Evolutionary conservation across 2,113 vertebrate species (phyloP).

Genomic region (Callionymus lyra): DNA sequence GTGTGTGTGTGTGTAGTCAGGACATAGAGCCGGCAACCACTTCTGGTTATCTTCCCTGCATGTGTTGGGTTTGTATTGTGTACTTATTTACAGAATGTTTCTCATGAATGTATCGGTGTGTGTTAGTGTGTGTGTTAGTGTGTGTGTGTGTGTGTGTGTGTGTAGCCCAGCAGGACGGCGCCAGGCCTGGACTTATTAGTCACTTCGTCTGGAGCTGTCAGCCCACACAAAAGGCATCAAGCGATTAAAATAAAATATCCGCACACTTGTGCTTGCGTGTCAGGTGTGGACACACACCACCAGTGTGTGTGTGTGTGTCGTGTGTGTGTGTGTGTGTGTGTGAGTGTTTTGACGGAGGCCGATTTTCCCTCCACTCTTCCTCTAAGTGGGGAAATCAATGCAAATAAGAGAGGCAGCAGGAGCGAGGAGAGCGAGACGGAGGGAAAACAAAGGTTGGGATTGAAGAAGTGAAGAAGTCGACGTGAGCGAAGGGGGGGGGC

Average conservation of each 20-base stretch:
- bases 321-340: constrained; percentile 26
- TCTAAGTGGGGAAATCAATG: constrained; percentile 62
- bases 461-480: constrained; percentile 32
- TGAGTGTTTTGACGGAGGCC: constrained; percentile 47
- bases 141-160: constrained; percentile 38
- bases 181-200: constrained; percentile 66
- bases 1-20: constrained; percentile 21
- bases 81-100: constrained; percentile 13
- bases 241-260: constrained; percentile 69
- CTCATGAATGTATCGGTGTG: constrained; percentile 5
- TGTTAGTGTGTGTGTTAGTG: constrained; percentile 16
- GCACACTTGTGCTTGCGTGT: constrained; percentile 55
- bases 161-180: constrained; percentile 62
- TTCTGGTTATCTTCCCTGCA: constrained; percentile 23
- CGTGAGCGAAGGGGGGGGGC: constrained; percentile 15
- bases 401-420: constrained; percentile 50
- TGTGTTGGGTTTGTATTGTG: constrained; percentile 20
- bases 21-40: constrained; percentile 23
- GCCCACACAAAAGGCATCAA: constrained; percentile 62
- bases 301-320: constrained; percentile 15
- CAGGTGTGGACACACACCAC: constrained; percentile 46
- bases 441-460: constrained; percentile 47
- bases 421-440: constrained; percentile 40
- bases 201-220: constrained; percentile 68
- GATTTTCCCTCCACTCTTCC: constrained; percentile 51